phyloP scores from a whole-genome alignment of 1,140 invertebrate genomes.

The Euglossa dilemma region DNA sequence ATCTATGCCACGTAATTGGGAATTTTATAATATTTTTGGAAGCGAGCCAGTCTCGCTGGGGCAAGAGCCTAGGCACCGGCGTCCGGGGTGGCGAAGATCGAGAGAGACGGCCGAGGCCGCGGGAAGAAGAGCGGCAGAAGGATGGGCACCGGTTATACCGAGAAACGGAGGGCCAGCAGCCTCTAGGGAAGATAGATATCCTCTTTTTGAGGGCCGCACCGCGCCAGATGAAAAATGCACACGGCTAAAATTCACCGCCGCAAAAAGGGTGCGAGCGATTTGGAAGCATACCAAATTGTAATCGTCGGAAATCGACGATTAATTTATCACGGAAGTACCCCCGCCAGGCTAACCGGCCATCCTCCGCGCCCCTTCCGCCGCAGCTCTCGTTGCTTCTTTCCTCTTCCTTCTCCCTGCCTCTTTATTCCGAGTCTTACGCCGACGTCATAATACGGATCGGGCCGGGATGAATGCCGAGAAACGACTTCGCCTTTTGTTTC shows the following conservation, averaged over 20 bases:
- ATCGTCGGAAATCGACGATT: conserved; percentile 81
- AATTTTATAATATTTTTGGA: conserved; percentile 82
- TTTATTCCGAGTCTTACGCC: conserved; percentile 18
- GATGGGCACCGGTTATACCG: conserved; percentile 57
- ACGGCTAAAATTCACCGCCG: conserved; percentile 80
- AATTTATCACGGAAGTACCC: conserved; percentile 78
- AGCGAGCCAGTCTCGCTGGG: conserved; percentile 75
- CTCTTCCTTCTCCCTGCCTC: conserved; percentile 10
- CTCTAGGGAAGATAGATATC: conserved; percentile 80
- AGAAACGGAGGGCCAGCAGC: conserved; percentile 65
- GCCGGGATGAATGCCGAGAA: conserved; percentile 14
- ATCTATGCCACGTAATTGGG: conserved; percentile 80
- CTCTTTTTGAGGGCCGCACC: conserved; percentile 80
- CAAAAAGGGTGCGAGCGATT: conserved; percentile 80
- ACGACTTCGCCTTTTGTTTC: background rate
- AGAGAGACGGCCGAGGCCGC: conserved; percentile 28
- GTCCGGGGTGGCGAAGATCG: conserved; percentile 26
- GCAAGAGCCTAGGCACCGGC: conserved; percentile 51
- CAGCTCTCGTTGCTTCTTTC: conserved; percentile 33
- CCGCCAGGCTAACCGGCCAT: conserved; percentile 23
- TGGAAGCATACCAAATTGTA: conserved; percentile 81
- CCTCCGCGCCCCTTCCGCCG: conserved; percentile 23
- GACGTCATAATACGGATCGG: conserved; percentile 30
- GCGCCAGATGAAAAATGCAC: conserved; percentile 80
- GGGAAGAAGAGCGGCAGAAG: conserved; percentile 53